A percentile compares a stretch with the other conserved stretches of the same genome.
Conservation (phyloP, 2,113 vertebrate genomes). For the Prietella phreatophila region DNA sequence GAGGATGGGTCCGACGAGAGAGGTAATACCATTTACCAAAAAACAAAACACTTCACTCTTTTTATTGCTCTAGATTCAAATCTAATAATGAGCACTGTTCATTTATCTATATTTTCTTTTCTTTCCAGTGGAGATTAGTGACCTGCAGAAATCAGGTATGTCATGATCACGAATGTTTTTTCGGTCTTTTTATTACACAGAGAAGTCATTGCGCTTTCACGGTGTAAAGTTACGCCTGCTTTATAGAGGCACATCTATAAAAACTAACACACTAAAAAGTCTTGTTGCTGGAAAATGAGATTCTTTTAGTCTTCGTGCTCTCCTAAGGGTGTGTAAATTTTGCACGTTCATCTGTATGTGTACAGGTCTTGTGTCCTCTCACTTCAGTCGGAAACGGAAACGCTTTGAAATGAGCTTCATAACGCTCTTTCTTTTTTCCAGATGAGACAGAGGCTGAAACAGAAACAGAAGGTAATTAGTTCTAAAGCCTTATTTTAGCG, state of each 20-base stretch:
- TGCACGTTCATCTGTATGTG: background rate
- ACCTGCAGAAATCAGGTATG: conserved; percentile 47
- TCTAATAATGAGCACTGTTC: background rate
- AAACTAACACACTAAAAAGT: background rate
- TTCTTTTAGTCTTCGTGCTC: background rate
- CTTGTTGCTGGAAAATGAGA: background rate
- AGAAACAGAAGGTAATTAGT: conserved; percentile 11
- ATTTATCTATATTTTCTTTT: background rate
- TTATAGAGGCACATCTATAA: background rate
- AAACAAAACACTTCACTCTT: background rate
- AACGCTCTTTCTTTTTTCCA: background rate
- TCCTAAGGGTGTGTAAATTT: background rate
- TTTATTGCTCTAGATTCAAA: background rate
- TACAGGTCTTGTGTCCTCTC: background rate
- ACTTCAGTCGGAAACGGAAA: background rate
- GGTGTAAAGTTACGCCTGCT: background rate
- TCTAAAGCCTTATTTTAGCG: background rate
- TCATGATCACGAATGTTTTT: background rate
- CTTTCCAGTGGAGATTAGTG: conserved; percentile 23
- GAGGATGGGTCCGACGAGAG: conserved; percentile 39
- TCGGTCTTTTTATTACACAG: background rate
- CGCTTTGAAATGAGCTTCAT: background rate
- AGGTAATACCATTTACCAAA: conserved; percentile 53
- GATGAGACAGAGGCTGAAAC: background rate
- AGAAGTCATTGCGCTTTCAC: background rate